Percentiles rank a stretch among this genome's conserved stretches.
phyloP scores from a whole-genome alignment of 2,797 vertebrate genomes.

The Cirrhinus mrigala region DNA sequence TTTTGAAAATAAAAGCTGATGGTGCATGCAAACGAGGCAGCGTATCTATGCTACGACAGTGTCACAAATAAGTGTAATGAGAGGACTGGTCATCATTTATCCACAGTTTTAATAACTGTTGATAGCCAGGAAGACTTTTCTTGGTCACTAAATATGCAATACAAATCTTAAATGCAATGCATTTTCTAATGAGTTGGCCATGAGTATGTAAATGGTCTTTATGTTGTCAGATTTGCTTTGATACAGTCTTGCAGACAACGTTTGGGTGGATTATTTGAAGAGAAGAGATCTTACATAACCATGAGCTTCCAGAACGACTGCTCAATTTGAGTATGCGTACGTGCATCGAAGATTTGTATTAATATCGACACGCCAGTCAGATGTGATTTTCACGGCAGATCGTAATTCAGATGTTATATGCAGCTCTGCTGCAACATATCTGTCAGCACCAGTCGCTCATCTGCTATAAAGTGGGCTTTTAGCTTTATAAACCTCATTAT shows the following conservation, averaged over 20 bases:
- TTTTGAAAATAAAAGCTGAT: neutral
- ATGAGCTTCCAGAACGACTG: neutral
- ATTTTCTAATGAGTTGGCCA: neutral
- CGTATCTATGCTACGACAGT: neutral
- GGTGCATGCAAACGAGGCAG: neutral
- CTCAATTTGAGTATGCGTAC: neutral
- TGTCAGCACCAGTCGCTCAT: neutral
- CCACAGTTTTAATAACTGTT: neutral
- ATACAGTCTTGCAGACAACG: neutral
- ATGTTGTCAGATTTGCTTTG: neutral
- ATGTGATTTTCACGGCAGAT: neutral
- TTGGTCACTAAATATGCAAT: neutral
- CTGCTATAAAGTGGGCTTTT: neutral
- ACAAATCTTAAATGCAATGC: neutral
- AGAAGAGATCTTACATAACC: constrained; percentile 1
- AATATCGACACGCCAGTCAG: neutral
- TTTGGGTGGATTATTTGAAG: neutral
- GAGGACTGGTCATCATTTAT: neutral
- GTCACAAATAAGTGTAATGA: neutral
- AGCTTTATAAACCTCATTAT: constrained; percentile 17
- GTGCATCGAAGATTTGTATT: neutral
- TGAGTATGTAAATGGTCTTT: neutral
- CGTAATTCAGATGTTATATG: neutral
- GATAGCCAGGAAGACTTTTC: neutral
- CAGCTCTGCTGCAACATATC: neutral